Percentiles rank a stretch among this genome's conserved stretches.
phyloP scores from a whole-genome alignment of 2,113 vertebrate species.

The Hepsetus odoe region DNA sequence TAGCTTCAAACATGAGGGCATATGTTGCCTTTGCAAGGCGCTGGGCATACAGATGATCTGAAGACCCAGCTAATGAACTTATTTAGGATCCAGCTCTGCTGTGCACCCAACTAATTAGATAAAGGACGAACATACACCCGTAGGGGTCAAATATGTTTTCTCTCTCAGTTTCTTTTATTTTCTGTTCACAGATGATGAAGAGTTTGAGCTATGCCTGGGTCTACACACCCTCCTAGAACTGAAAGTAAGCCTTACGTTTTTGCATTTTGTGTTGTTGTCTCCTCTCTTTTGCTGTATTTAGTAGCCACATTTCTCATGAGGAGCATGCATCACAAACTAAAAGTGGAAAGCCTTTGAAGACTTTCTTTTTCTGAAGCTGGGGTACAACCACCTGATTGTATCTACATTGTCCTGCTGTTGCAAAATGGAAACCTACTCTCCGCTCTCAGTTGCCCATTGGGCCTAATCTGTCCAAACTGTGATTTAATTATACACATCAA shows the following conservation, averaged over 20 bases:
- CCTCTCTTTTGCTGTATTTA: not conserved
- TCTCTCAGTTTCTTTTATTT: constrained; percentile 22
- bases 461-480: not conserved
- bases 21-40: not conserved
- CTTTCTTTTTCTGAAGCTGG: not conserved
- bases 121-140: not conserved
- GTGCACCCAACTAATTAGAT: not conserved
- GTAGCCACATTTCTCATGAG: not conserved
- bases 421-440: constrained; percentile 10
- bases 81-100: not conserved
- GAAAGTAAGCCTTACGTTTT: constrained; percentile 78
- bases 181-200: constrained; percentile 80
- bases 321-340: not conserved
- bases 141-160: not conserved
- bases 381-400: not conserved
- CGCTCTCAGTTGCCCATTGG: not conserved
- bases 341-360: not conserved
- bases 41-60: constrained; percentile 1
- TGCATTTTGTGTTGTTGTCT: not conserved
- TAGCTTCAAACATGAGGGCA: not conserved
- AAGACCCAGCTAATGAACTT: not conserved
- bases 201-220: constrained; percentile 85
- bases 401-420: not conserved
- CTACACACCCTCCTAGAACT: constrained; percentile 88
- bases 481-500: not conserved